Percentiles rank a stretch among this genome's conserved stretches.
Conservation (phyloP, 2,797 vertebrate species). For the Notolabrus celidotus region DNA sequence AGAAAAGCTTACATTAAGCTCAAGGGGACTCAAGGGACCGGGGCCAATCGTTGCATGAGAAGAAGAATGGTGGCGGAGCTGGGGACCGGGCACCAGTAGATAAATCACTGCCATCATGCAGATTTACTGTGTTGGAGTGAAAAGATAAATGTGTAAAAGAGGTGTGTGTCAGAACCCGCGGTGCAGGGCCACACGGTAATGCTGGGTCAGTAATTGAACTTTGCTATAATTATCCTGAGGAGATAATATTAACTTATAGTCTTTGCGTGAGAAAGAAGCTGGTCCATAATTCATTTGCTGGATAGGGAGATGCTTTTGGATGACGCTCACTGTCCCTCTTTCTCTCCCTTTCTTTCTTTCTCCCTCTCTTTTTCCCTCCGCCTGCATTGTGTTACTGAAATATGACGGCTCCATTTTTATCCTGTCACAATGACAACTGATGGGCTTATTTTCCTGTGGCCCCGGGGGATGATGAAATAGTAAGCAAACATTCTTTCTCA, state of each 20-base stretch:
- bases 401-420: constrained; percentile 99
- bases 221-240: constrained; percentile 98
- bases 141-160: constrained; percentile 96
- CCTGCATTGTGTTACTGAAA: constrained; percentile 98
- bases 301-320: constrained; percentile 84
- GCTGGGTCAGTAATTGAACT: constrained; percentile 98
- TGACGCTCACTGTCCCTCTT: constrained; percentile 70
- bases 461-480: constrained; percentile 98
- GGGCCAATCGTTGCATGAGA: constrained; percentile 84
- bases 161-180: constrained; percentile 88
- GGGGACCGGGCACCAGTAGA: constrained; percentile 85
- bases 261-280: constrained; percentile 87
- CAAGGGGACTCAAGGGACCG: constrained; percentile 92
- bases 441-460: constrained; percentile 97
- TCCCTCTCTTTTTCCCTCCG: constrained; percentile 56
- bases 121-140: constrained; percentile 91
- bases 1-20: constrained; percentile 89
- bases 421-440: constrained; percentile 99
- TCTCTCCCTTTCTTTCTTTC: constrained; percentile 45
- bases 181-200: constrained; percentile 88
- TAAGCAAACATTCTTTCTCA: constrained; percentile 96
- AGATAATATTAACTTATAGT: constrained; percentile 99
- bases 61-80: constrained; percentile 88
- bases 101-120: constrained; percentile 96
- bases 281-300: constrained; percentile 94